These are phyloP conservation scores for Calyptommatus sinebrachiatus DNA, from an alignment of 2,113 vertebrate genomes.

Conservation along the genomic window DNA sequence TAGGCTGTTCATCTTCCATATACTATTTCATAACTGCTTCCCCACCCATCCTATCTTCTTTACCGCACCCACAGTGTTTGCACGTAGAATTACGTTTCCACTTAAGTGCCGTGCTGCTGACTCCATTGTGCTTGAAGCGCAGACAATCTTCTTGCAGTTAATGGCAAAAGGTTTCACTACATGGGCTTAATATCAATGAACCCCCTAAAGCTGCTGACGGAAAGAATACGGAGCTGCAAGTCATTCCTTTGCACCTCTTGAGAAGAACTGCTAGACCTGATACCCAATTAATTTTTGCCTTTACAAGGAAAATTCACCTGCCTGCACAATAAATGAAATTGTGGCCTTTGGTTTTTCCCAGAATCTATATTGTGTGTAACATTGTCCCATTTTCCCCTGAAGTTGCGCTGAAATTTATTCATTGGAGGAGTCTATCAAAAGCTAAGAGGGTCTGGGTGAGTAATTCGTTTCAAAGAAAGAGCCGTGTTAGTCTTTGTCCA, in stretches of 20 bases:
- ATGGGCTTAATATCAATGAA: background rate
- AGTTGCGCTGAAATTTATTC: too few species aligned
- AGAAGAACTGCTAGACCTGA: background rate
- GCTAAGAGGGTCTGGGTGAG: background rate
- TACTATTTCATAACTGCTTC: background rate
- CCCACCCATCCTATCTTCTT: slow-evolving; percentile 2
- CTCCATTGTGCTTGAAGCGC: background rate
- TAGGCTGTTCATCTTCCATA: background rate
- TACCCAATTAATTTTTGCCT: background rate
- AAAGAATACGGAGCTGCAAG: background rate
- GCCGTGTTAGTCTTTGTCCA: too few species aligned
- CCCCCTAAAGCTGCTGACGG: background rate
- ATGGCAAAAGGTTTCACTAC: background rate
- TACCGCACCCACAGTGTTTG: background rate
- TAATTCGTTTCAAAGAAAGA: too few species aligned
- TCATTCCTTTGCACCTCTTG: background rate
- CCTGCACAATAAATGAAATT: background rate
- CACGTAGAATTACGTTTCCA: background rate
- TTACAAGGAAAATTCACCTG: too few species aligned
- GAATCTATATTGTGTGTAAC: background rate
- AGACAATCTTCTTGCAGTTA: background rate
- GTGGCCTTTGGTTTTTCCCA: background rate
- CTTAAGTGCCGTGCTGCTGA: background rate
- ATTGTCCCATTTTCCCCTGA: background rate
- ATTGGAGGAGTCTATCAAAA: background rate